Conservation (phyloP, 2,797 vertebrate genomes). For the Sebastes kiyomatsui region DNA sequence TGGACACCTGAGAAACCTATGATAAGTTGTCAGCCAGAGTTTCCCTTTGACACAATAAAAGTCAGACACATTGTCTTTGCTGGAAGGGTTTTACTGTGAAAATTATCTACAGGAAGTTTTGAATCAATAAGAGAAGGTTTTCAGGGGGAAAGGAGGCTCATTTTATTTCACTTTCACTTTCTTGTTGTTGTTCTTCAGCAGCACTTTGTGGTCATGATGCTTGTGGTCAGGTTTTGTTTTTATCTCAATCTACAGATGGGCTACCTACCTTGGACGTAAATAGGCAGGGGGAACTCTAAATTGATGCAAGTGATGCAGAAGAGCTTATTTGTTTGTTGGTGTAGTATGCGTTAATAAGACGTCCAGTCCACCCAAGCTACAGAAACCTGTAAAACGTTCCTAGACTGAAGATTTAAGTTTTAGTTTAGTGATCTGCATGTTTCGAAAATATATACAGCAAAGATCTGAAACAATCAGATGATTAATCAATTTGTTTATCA, state of each 20-base stretch:
- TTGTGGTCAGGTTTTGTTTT: neutral
- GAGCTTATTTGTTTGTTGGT: neutral
- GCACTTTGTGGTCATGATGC: neutral
- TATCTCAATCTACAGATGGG: neutral
- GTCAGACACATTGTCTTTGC: neutral
- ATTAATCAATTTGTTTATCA: neutral
- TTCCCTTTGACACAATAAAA: neutral
- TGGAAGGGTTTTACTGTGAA: neutral
- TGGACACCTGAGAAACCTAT: neutral
- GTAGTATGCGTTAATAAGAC: neutral
- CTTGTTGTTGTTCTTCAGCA: neutral
- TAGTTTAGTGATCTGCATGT: neutral
- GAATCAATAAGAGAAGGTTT: neutral
- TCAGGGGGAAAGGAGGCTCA: neutral
- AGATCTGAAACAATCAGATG: neutral
- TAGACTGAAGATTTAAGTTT: neutral
- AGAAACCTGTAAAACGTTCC: neutral
- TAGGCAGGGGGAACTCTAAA: neutral
- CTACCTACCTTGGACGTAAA: neutral
- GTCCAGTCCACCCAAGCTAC: neutral
- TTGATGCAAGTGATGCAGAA: neutral
- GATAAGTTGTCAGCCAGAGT: too few relatives aligned
- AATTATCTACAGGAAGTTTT: neutral
- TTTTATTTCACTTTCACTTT: neutral
- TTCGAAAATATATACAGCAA: neutral